A percentile compares a stretch with the other conserved stretches of the same genome.
Evolutionary conservation across 2,113 vertebrate genomes (phyloP).

Genomic region (Sceloporus undulatus): DNA sequence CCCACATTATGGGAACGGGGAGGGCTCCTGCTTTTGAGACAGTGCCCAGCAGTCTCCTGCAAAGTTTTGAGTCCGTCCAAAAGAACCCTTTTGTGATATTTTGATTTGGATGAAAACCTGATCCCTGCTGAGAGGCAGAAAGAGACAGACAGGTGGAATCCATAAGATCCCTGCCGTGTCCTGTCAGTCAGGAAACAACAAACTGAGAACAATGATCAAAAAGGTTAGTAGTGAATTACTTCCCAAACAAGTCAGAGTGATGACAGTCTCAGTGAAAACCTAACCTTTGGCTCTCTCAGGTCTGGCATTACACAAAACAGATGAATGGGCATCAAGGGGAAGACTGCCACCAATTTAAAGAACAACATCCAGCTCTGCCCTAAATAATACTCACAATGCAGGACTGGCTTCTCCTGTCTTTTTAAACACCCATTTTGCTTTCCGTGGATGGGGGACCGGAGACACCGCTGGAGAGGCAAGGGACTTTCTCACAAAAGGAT

Average conservation of each 20-base stretch:
- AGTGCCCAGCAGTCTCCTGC: too few species aligned
- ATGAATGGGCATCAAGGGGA: neutral
- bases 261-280: neutral
- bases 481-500: neutral
- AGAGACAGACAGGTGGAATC: neutral
- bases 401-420: neutral
- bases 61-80: neutral
- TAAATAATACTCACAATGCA: neutral
- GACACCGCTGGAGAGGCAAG: slow-evolving; percentile 10
- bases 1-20: too few species aligned
- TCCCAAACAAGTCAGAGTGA: neutral
- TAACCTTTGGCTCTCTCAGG: neutral
- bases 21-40: too few species aligned
- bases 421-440: neutral
- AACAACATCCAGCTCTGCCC: neutral
- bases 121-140: neutral
- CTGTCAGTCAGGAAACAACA: neutral
- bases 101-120: neutral
- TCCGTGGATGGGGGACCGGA: neutral
- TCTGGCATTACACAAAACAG: neutral
- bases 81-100: neutral
- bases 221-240: neutral
- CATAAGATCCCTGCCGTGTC: neutral
- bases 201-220: neutral
- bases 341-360: neutral